phyloP scores from a whole-genome alignment of 2,888 invertebrate species.

The Xylota segnis region DNA sequence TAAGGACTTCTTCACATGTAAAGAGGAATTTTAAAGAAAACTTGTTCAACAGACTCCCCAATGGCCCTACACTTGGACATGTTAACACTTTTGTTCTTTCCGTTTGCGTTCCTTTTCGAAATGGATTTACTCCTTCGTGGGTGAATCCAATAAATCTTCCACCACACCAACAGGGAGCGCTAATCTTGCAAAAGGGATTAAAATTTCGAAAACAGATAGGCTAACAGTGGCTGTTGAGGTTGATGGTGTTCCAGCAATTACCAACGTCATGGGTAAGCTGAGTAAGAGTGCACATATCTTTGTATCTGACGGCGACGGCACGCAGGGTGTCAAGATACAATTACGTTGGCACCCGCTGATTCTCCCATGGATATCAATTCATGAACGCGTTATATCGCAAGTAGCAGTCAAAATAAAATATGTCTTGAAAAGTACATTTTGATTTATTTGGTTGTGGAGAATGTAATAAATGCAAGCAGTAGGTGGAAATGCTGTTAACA shows the following conservation, averaged over 20 bases:
- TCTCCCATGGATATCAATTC: constrained; percentile 12
- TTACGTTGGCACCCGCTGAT: constrained; percentile 66
- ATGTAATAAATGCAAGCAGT: neutral
- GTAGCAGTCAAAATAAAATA: neutral
- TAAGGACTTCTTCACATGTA: no score
- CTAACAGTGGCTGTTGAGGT: constrained; percentile 37
- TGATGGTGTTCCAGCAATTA: constrained; percentile 44
- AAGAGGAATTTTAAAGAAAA: neutral
- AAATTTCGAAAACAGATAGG: constrained; percentile 48
- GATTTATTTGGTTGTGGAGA: constrained; percentile 1
- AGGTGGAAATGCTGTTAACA: neutral
- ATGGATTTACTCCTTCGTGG: constrained; percentile 69
- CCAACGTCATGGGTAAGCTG: constrained; percentile 29
- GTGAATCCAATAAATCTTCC: constrained; percentile 70
- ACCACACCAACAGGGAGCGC: constrained; percentile 29
- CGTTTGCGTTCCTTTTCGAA: constrained; percentile 29
- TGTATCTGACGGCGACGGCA: constrained; percentile 59
- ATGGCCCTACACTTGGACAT: constrained; percentile 26
- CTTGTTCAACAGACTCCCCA: neutral
- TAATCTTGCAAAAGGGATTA: constrained; percentile 53
- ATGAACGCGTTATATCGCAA: constrained; percentile 3
- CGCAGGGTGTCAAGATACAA: constrained; percentile 72
- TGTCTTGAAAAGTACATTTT: neutral
- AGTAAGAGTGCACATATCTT: constrained; percentile 36
- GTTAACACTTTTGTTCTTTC: constrained; percentile 16